Evolutionary conservation across 2,797 vertebrate species (phyloP), one percentile per base, ranked within the genome.

Genomic region (Cyprinella venusta): DNA sequence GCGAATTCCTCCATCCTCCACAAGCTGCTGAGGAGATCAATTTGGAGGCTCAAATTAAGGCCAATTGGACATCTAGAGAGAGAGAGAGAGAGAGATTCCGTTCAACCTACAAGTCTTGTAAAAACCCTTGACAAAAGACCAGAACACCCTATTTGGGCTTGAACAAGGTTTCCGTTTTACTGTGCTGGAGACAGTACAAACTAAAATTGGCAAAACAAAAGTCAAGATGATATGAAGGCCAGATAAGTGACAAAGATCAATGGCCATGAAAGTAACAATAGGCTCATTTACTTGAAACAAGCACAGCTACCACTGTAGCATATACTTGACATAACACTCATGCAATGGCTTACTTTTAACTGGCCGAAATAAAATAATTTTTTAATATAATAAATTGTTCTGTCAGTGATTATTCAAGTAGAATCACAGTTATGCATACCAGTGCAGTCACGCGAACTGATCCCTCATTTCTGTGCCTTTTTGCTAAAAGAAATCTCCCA

Each of bases 1-100:
- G 78, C 64, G 8, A 24, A 52, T 81, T 64, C 67, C 71, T 65
- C 56, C 33, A 8, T 75, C 78, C n/a, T 78, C 36, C 52, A 65
- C 78, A 61, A 71, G 86, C 78, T 83, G 79, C 83, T 75, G 70
- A 71, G 30, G 72, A 82, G 71, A 88, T 86, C 64, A 71, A 83
- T 87, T 83, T 84, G 78, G 81, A 83, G 84, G 59, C 82, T 83
- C 69, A 81, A 81, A 87, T 85, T 83, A 86, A 88, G 84, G 72
- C 71, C 84, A 85, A 74, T 82, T 65, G n/a, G 79, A 81, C 72
- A 76, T 65, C 52, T 74, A 54, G 40, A 77, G 9, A 65, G 21
- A 61, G 26, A 74, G 36, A n/a, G 80, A 74, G 69, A 33, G 13
- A 36, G 56, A 33, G 78, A 85, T 85, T 80, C 18, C 70, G 85